A percentile compares a stretch with the other conserved stretches of the same genome.
Evolutionary conservation across 2,888 invertebrate species (phyloP).

Genomic region (Eilema griseolum): DNA sequence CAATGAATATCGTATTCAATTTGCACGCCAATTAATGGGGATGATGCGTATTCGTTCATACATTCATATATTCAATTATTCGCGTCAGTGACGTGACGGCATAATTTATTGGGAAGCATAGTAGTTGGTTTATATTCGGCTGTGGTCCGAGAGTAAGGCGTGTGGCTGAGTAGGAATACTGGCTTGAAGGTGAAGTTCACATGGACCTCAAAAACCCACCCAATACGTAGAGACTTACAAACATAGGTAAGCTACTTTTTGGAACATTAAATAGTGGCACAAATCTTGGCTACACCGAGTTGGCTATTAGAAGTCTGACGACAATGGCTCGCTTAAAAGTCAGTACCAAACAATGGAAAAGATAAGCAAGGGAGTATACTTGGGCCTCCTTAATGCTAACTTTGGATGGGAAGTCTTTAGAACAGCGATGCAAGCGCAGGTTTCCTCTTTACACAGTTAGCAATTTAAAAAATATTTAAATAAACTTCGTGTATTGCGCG

Average conservation of each 20-base stretch:
- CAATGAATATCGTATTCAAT: slow-evolving; percentile 54
- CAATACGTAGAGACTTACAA: too few species aligned
- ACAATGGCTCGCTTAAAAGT: too few species aligned
- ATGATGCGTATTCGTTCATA: slow-evolving; percentile 27
- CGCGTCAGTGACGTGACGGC: slow-evolving; percentile 21
- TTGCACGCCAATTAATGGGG: slow-evolving; percentile 59
- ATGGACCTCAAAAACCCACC: too few species aligned
- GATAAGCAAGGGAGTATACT: not conserved
- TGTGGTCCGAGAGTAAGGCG: not conserved
- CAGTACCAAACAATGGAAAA: not conserved
- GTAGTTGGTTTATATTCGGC: too few species aligned
- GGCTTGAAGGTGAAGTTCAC: not conserved
- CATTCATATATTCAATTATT: slow-evolving; percentile 41
- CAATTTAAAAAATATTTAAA: not conserved
- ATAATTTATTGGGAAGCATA: slow-evolving; percentile 20
- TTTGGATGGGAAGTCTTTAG: not conserved
- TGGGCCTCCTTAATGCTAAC: not conserved
- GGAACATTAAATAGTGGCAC: too few species aligned
- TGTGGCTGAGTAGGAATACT: not conserved
- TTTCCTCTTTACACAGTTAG: not conserved
- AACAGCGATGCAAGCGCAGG: not conserved
- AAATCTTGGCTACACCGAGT: too few species aligned
- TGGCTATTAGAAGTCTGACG: too few species aligned
- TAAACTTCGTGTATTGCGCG: not conserved
- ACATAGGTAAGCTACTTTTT: too few species aligned